Percentiles rank a stretch among this genome's conserved stretches.
Evolutionary conservation across 2,888 invertebrate species (phyloP).

Genomic region (Crossocerus cetratus): DNA sequence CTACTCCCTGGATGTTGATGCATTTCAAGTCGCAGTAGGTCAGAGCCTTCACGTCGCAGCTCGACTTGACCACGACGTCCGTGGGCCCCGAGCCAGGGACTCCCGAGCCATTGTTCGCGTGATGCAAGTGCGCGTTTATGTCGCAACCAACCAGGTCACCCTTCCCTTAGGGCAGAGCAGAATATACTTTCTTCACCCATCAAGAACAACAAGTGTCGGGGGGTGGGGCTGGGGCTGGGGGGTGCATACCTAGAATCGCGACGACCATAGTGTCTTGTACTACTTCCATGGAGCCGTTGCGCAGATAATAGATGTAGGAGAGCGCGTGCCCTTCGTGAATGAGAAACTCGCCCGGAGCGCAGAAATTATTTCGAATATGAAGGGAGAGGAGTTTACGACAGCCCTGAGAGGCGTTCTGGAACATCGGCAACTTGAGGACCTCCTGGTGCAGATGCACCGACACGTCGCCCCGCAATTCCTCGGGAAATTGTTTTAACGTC

Average conservation of each 20-base stretch:
- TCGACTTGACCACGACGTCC: slow-evolving; percentile 93
- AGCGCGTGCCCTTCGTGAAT: slow-evolving; percentile 96
- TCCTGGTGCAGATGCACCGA: slow-evolving; percentile 97
- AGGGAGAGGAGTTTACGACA: slow-evolving; percentile 94
- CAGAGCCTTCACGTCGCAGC: slow-evolving; percentile 95
- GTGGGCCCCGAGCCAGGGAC: slow-evolving; percentile 79
- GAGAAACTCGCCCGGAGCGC: slow-evolving; percentile 96
- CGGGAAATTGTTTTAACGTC: slow-evolving; percentile 97
- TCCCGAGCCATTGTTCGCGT: slow-evolving; percentile 82
- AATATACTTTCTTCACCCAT: no score
- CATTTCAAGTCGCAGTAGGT: slow-evolving; percentile 98
- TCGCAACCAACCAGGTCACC: slow-evolving; percentile 97
- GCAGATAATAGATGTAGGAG: slow-evolving; percentile 95
- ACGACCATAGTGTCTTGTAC: slow-evolving; percentile 98
- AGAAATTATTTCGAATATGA: slow-evolving; percentile 96
- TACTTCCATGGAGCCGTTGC: slow-evolving; percentile 98
- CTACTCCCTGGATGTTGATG: slow-evolving; percentile 92
- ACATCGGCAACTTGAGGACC: slow-evolving; percentile 95
- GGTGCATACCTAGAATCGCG: slow-evolving; percentile 90
- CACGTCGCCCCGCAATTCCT: slow-evolving; percentile 96
- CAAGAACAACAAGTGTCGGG: neutral
- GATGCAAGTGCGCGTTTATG: slow-evolving; percentile 87
- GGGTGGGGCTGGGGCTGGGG: neutral
- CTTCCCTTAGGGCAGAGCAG: slow-evolving; percentile 83
- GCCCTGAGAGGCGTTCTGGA: slow-evolving; percentile 96